A percentile compares a stretch with the other conserved stretches of the same genome.
phyloP scores from a whole-genome alignment of 1,140 invertebrate species.

The Apis mellifera region DNA sequence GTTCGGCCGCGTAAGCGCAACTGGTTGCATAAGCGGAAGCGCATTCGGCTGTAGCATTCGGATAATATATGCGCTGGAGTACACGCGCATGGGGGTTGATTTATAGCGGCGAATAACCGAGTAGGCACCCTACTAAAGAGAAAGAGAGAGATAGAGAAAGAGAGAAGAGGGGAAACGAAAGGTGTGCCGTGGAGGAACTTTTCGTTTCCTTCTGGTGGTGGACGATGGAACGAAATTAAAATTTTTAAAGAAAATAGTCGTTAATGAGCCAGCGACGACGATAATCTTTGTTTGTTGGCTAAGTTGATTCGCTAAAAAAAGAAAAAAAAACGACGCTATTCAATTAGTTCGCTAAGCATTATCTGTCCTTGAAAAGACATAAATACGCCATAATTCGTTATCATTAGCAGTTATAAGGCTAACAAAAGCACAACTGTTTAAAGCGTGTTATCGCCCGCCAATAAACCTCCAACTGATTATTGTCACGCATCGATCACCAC shows the following conservation, averaged over 20 bases:
- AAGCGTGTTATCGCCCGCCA: background rate
- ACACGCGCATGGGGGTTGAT: slow-evolving; percentile 42
- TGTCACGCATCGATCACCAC: background rate
- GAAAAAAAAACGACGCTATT: background rate
- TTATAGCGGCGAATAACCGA: slow-evolving; percentile 46
- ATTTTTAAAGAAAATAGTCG: slow-evolving; percentile 19
- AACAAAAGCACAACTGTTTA: background rate
- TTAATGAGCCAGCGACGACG: background rate
- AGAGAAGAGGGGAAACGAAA: slow-evolving; percentile 36
- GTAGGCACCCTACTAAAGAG: background rate
- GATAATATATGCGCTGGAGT: slow-evolving; percentile 55
- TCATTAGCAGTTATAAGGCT: background rate
- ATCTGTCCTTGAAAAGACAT: background rate
- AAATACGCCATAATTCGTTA: background rate
- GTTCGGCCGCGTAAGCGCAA: slow-evolving; percentile 55
- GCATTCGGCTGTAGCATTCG: slow-evolving; percentile 37
- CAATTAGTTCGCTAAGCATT: background rate
- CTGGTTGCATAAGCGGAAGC: slow-evolving; percentile 67
- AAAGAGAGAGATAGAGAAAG: no score
- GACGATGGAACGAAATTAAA: slow-evolving; percentile 52
- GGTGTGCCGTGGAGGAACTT: slow-evolving; percentile 16
- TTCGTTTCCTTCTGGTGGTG: background rate
- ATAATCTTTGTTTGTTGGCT: background rate
- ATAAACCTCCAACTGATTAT: background rate
- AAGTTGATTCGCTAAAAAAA: background rate